Evolutionary conservation across 2,888 invertebrate genomes (phyloP), one percentile per base, ranked within the genome.

Genomic region (Cordylochernes scorpioides): DNA sequence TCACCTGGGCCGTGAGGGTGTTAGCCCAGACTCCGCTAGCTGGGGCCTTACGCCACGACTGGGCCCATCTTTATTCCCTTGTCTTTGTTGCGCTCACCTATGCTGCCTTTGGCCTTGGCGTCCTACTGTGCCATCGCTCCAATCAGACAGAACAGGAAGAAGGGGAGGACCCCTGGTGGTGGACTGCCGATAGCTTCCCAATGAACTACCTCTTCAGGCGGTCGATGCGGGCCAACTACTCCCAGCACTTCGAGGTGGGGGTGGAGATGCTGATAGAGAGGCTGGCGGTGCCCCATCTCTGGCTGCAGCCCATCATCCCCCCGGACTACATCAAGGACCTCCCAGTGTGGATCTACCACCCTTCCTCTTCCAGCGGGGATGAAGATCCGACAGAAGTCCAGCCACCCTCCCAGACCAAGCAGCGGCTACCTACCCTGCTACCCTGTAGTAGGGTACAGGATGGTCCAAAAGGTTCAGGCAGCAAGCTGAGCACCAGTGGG

Each of bases 251-350:
- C 17, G 54, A 55, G 31, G 50, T 49, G 29, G 46, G 46, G 9
- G 45, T 51, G 39, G 54, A 54, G 31, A 41, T 50, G 40, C 42
- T 57, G 5, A 52, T 58, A 13, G 52, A 53, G 34, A 43, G 53
- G 3, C 42, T 57, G 3, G 52, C 53, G 3, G 49, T 54, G 17
- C 56, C 55, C n/a, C 50, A 53, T 36, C 41, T 57, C 12, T 57
- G 56, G 53, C 44, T 55, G 17, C 52, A 50, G 28, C 55, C 54
- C 4, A 44, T 53, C 15, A 48, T 55, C 27, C 49, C 55, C 3
- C 45, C 43, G 17, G 57, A 58, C 29, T 61, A 60, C 38, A 50
- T 61, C 15, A 51, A 54, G 28, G 46, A 54, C 25, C 45, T 61
- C 13, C 59, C 58, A 3, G 47, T 53, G 3, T 60, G 59, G 58